Conservation (phyloP, 2,888 invertebrate genomes). For the Nesidiocoris tenuis region DNA sequence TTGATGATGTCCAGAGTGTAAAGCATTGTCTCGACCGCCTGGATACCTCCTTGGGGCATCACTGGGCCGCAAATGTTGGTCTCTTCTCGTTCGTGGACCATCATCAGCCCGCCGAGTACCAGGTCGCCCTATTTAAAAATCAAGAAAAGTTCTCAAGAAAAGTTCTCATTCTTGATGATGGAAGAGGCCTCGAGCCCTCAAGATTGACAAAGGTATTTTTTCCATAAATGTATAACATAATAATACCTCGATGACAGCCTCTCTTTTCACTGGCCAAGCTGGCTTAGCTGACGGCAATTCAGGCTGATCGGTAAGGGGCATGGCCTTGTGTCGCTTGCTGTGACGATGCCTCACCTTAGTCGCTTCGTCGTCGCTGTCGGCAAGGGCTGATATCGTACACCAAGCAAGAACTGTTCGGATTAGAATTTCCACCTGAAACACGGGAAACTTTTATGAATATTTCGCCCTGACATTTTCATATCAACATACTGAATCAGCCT, state of each 20-base stretch:
- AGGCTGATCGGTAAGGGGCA: not conserved
- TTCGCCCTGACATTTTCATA: too few relatives aligned
- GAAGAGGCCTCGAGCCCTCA: too few relatives aligned
- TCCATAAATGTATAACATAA: too few relatives aligned
- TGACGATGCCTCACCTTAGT: conserved; percentile 27
- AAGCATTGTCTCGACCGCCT: conserved; percentile 88
- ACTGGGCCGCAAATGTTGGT: conserved; percentile 85
- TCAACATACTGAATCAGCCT: too few relatives aligned
- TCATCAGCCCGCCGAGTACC: conserved; percentile 88
- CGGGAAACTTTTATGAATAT: not conserved
- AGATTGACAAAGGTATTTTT: too few relatives aligned
- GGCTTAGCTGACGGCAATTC: conserved; percentile 1
- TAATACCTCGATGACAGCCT: conserved; percentile 20
- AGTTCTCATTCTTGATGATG: too few relatives aligned
- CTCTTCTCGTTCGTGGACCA: conserved; percentile 90
- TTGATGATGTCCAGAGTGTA: conserved; percentile 84
- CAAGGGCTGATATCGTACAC: not conserved
- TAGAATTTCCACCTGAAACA: not conserved
- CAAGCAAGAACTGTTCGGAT: not conserved
- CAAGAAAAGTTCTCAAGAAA: too few relatives aligned
- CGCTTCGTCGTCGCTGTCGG: conserved; percentile 5
- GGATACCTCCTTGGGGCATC: conserved; percentile 90
- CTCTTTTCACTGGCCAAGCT: conserved; percentile 29
- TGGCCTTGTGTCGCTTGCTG: conserved; percentile 27
- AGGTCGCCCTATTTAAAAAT: conserved; percentile 65